These are phyloP conservation scores for Gallinago undulata DNA, from an alignment of 2,113 vertebrate genomes.

Conservation along the genomic window DNA sequence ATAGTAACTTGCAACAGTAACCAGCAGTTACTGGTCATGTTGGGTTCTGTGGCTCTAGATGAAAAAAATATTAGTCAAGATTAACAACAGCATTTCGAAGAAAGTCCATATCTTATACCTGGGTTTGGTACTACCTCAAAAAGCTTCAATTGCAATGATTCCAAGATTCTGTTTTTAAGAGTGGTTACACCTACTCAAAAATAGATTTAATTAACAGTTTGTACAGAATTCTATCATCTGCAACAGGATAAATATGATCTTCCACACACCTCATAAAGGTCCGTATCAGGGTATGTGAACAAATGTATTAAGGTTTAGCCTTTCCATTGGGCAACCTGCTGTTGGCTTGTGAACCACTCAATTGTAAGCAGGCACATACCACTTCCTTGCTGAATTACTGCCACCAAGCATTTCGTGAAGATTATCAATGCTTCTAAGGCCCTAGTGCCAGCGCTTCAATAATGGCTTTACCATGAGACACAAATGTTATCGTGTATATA, in stretches of 20 bases:
- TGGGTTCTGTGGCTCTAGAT: neutral
- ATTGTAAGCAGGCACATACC: neutral
- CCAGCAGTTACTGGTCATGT: neutral
- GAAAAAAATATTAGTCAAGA: neutral
- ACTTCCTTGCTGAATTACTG: neutral
- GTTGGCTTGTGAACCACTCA: neutral
- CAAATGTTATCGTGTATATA: neutral
- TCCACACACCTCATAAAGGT: neutral
- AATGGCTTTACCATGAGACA: neutral
- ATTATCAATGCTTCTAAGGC: neutral
- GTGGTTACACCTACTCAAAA: neutral
- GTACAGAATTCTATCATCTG: neutral
- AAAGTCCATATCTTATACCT: neutral
- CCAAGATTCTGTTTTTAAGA: neutral
- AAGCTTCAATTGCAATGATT: neutral
- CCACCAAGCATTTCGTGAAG: neutral
- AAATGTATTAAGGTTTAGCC: neutral
- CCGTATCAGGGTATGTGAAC: neutral
- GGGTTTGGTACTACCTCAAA: neutral
- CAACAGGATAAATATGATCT: neutral
- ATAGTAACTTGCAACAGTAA: neutral
- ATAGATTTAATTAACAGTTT: neutral
- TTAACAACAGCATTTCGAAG: neutral
- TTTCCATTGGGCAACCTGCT: neutral
- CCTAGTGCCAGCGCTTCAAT: neutral